Conservation (phyloP, 1,140 invertebrate species). For the Eciton burchellii region DNA sequence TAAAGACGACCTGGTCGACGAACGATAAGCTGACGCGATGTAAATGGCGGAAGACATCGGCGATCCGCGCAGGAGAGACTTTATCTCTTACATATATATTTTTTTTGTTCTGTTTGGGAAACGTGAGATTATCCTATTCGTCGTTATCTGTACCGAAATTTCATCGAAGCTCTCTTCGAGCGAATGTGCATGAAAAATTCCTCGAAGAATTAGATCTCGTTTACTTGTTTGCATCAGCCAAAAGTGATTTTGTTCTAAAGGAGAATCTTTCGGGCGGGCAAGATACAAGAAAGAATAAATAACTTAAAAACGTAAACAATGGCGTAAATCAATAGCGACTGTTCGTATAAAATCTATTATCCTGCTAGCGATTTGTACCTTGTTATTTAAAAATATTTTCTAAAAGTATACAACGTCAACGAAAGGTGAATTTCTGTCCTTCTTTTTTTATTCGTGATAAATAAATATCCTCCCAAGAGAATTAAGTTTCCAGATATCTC, state of each 20-base stretch:
- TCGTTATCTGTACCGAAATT: slow-evolving; percentile 1
- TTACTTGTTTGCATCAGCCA: no score
- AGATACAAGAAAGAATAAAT: neutral
- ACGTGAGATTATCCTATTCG: neutral
- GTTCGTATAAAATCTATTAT: neutral
- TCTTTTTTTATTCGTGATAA: slow-evolving; percentile 1
- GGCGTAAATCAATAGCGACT: neutral
- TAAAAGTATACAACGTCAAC: neutral
- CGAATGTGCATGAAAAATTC: neutral
- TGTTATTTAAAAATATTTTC: neutral
- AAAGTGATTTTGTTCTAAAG: neutral
- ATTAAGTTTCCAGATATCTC: slow-evolving; percentile 10
- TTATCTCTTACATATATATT: neutral
- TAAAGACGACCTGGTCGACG: slow-evolving; percentile 67
- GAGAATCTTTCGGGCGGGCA: neutral
- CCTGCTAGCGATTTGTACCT: neutral
- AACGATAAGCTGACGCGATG: slow-evolving; percentile 65
- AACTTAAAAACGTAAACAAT: neutral
- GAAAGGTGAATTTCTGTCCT: neutral
- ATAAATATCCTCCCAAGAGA: neutral
- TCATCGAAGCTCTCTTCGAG: neutral
- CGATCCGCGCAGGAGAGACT: slow-evolving; percentile 38
- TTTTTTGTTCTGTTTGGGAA: neutral
- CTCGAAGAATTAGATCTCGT: neutral
- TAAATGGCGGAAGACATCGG: slow-evolving; percentile 67